Evolutionary conservation across 2,797 vertebrate species (phyloP).

Genomic region (Malurus leucopterus): DNA sequence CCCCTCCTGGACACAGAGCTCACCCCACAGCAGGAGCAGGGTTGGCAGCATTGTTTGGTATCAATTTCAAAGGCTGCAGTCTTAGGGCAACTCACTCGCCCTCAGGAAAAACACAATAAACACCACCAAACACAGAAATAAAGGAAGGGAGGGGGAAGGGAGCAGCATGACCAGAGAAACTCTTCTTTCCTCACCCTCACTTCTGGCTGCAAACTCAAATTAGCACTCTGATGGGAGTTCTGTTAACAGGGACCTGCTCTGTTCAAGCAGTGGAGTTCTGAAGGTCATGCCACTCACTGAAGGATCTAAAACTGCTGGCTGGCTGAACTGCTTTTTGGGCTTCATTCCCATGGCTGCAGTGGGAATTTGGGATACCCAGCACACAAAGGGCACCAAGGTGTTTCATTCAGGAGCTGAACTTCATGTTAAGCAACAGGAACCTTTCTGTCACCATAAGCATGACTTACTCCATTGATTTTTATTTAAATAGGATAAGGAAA

Average conservation of each 20-base stretch:
- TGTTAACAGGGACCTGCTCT: not conserved
- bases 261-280: not conserved
- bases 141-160: not conserved
- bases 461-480: not conserved
- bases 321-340: not conserved
- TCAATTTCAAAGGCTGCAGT: not conserved
- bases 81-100: not conserved
- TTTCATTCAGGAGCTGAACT: not conserved
- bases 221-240: not conserved
- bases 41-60: accelerated
- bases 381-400: accelerated
- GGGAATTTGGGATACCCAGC: not conserved
- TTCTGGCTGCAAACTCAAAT: not conserved
- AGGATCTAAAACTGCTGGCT: not conserved
- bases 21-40: not conserved
- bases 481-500: not conserved
- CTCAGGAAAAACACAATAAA: not conserved
- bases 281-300: not conserved
- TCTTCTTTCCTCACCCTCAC: not conserved
- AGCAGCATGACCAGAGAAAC: not conserved
- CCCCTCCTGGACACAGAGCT: not conserved
- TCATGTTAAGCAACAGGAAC: not conserved
- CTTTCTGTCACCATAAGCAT: not conserved
- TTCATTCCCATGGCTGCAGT: not conserved
- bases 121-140: not conserved